phyloP scores from a whole-genome alignment of 2,113 vertebrate genomes.

The Brachionichthys hirsutus region DNA sequence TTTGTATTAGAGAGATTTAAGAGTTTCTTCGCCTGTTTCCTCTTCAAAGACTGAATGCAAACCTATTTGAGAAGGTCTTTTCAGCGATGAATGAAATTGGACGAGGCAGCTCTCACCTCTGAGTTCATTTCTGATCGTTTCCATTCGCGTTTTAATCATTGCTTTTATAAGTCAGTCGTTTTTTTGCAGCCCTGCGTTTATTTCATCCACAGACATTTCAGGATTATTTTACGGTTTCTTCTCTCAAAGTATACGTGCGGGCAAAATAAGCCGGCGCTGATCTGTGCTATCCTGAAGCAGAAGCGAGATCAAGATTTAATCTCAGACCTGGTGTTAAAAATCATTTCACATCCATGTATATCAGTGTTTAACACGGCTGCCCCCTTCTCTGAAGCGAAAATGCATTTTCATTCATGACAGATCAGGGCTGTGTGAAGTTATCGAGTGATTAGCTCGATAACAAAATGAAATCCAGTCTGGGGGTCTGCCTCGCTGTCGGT shows the following conservation, averaged over 20 bases:
- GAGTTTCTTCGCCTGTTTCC: constrained; percentile 1
- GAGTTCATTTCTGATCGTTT: constrained; percentile 28
- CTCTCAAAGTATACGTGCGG: constrained; percentile 48
- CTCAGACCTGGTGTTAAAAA: constrained; percentile 17
- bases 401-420: constrained; percentile 62
- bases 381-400: constrained; percentile 41
- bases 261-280: constrained; percentile 23
- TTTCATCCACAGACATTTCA: constrained; percentile 55
- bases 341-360: constrained; percentile 47
- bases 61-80: constrained; percentile 10
- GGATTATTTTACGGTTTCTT: constrained; percentile 29
- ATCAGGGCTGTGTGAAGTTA: constrained; percentile 70
- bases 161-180: constrained; percentile 8
- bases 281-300: constrained; percentile 10
- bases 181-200: constrained; percentile 26
- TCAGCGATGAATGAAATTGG: constrained; percentile 80
- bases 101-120: constrained; percentile 64
- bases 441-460: constrained; percentile 69
- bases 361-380: constrained; percentile 41
- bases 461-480: constrained; percentile 79
- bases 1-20: constrained; percentile 13
- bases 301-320: constrained; percentile 22
- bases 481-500: constrained; percentile 48
- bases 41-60: constrained; percentile 1
- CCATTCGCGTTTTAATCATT: constrained; percentile 45